Conservation (phyloP, 2,888 invertebrate species). For the Thereva nobilitata region DNA sequence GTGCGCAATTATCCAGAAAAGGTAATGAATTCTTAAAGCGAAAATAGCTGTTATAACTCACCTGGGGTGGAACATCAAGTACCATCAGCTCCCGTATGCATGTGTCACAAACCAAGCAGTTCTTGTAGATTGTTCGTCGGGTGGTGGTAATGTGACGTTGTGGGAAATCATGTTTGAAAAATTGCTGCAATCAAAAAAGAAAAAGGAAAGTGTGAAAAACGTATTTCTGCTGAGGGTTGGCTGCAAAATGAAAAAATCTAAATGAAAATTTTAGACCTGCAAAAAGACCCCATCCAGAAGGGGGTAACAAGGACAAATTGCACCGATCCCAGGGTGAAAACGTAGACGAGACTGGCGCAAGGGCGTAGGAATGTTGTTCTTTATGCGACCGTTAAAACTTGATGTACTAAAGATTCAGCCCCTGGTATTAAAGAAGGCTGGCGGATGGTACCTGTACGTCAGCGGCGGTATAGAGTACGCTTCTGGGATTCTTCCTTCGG, state of each 20-base stretch:
- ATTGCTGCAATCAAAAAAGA: conserved; percentile 52
- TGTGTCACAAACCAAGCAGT: conserved; percentile 59
- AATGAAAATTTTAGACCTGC: background rate
- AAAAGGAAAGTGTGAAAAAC: conserved; percentile 10
- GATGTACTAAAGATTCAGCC: conserved; percentile 12
- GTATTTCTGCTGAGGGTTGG: background rate
- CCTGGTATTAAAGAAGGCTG: too few relatives aligned
- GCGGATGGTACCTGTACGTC: too few relatives aligned
- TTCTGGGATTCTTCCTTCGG: background rate
- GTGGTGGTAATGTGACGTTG: conserved; percentile 56
- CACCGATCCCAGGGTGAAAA: conserved; percentile 10
- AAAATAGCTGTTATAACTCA: conserved; percentile 43
- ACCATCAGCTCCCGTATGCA: conserved; percentile 60
- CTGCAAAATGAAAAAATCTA: background rate
- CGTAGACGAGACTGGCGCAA: background rate
- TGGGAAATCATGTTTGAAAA: conserved; percentile 59
- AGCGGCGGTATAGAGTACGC: too few relatives aligned
- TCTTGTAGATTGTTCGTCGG: conserved; percentile 57
- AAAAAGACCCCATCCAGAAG: too few relatives aligned
- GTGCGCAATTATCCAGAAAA: too few relatives aligned
- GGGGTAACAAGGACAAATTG: conserved; percentile 10
- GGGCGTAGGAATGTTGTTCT: conserved; percentile 8
- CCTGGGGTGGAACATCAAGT: conserved; percentile 59
- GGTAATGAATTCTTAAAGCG: too few relatives aligned
- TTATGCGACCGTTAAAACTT: conserved; percentile 27